These are phyloP conservation scores for Rhinoraja longicauda DNA, from an alignment of 2,797 vertebrate species.

Conservation along the genomic window DNA sequence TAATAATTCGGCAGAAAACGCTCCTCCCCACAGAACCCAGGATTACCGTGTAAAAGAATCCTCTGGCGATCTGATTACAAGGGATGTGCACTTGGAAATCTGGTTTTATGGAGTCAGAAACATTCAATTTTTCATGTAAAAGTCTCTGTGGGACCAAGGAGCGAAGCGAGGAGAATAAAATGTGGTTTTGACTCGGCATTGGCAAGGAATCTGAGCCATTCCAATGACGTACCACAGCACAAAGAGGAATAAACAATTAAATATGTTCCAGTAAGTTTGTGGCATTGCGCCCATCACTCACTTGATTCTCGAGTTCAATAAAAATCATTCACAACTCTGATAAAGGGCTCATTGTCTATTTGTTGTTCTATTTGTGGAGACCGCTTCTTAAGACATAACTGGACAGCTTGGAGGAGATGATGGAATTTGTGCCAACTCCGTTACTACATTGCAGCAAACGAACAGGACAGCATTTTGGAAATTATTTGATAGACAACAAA, in stretches of 20 bases:
- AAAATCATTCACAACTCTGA: neutral
- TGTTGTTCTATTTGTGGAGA: neutral
- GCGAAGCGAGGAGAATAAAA: neutral
- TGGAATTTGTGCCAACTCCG: neutral
- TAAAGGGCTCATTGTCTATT: conserved; percentile 12
- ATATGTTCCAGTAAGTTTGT: conserved; percentile 18
- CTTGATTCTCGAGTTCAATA: conserved; percentile 5
- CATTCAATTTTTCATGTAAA: conserved; percentile 34
- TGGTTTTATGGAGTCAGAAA: conserved; percentile 5
- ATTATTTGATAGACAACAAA: neutral
- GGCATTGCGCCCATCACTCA: neutral
- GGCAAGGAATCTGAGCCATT: neutral
- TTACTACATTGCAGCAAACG: neutral
- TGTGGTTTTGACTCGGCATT: neutral
- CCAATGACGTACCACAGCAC: neutral
- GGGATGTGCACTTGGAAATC: neutral
- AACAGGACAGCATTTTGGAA: neutral
- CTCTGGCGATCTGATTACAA: conserved; percentile 23
- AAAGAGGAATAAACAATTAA: conserved; percentile 30
- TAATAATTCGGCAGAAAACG: conserved; percentile 8
- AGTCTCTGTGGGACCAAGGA: neutral
- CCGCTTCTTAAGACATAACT: neutral
- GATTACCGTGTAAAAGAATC: neutral
- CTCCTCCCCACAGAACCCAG: neutral
- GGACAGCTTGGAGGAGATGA: neutral